phyloP scores from a whole-genome alignment of 2,113 vertebrate species.

The Xiphorhynchus elegans region DNA sequence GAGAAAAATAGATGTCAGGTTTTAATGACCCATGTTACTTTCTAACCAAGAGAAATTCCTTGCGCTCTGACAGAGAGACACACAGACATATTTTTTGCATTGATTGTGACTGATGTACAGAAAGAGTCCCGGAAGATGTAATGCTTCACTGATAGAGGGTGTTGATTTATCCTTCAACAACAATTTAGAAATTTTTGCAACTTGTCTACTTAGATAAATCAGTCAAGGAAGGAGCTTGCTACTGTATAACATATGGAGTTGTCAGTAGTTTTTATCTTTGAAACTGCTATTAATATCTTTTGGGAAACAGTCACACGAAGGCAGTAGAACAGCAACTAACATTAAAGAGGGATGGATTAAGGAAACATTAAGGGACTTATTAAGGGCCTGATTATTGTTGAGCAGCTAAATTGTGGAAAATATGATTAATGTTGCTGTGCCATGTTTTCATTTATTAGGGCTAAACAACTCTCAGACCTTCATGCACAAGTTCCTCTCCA shows the following conservation, averaged over 20 bases:
- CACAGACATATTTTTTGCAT: not conserved
- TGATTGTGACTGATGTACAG: not conserved
- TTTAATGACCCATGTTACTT: not conserved
- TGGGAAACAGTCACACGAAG: not conserved
- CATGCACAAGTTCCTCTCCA: not conserved
- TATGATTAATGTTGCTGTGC: not conserved
- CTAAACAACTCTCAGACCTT: not conserved
- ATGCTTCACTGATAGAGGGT: not conserved
- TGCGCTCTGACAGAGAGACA: not conserved
- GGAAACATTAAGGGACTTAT: not conserved
- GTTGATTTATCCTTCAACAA: conserved; percentile 15
- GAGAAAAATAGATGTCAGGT: not conserved
- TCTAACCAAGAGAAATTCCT: not conserved
- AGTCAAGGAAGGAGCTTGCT: not conserved
- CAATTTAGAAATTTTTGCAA: conserved; percentile 6
- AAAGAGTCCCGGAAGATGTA: not conserved
- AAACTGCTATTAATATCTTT: not conserved
- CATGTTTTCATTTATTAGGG: not conserved
- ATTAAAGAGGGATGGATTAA: not conserved
- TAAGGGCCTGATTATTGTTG: not conserved
- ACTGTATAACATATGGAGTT: not conserved
- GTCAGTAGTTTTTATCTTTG: not conserved
- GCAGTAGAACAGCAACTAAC: not conserved
- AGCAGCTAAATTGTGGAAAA: not conserved
- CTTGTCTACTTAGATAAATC: conserved; percentile 4